Percentiles rank a stretch among this genome's conserved stretches.
phyloP scores from a whole-genome alignment of 2,888 invertebrate species.

The Acheta domesticus region DNA sequence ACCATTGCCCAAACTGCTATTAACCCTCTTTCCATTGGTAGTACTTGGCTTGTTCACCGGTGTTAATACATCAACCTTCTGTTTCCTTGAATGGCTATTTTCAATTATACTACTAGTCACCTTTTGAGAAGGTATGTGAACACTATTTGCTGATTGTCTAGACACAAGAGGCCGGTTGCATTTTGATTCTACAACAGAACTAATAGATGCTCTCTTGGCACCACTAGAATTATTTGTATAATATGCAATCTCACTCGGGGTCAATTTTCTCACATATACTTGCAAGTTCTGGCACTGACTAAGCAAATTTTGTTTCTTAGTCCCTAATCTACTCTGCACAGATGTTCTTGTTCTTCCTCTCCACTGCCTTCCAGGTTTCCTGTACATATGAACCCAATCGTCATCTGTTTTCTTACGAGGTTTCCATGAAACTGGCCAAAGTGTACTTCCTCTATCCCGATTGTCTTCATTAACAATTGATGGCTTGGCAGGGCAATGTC shows the following conservation, averaged over 20 bases:
- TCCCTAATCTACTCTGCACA: neutral
- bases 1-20: neutral
- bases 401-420: slow-evolving; percentile 4
- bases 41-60: neutral
- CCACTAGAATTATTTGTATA: neutral
- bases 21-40: neutral
- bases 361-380: neutral
- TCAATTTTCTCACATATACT: neutral
- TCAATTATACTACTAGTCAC: neutral
- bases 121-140: neutral
- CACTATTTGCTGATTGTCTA: neutral
- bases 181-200: neutral
- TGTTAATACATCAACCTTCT: neutral
- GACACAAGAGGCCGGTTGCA: neutral
- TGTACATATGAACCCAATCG: neutral
- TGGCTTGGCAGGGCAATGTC: slow-evolving; percentile 51
- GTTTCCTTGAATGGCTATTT: neutral
- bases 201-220: neutral
- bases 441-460: slow-evolving; percentile 36
- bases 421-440: slow-evolving; percentile 23
- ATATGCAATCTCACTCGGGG: neutral
- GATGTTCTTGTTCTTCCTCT: neutral
- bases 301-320: neutral
- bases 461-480: slow-evolving; percentile 42
- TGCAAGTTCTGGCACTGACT: neutral